Percentiles rank a stretch among this genome's conserved stretches.
phyloP scores from a whole-genome alignment of 1,140 invertebrate genomes.

The Apis mellifera region DNA sequence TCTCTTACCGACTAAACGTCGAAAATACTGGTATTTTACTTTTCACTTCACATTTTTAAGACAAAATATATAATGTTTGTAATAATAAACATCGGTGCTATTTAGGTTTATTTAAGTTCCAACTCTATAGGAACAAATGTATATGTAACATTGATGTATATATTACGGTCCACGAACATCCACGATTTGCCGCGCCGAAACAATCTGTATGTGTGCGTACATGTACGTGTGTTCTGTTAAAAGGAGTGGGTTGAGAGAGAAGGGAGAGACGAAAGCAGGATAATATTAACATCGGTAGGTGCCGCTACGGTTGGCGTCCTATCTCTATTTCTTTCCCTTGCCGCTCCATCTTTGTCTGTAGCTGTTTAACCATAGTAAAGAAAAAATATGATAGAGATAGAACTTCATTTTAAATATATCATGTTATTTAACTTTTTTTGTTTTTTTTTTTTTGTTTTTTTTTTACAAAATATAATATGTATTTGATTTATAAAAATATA shows the following conservation, averaged over 20 bases:
- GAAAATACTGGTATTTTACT: neutral
- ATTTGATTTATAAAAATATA: neutral
- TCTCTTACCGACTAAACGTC: conserved; percentile 57
- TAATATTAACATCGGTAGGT: conserved; percentile 60
- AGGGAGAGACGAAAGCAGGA: conserved; percentile 32
- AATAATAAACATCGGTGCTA: neutral
- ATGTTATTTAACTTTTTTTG: neutral
- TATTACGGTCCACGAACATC: conserved; percentile 52
- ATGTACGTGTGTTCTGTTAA: conserved; percentile 30
- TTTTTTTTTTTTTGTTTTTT: neutral
- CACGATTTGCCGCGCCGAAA: conserved; percentile 71
- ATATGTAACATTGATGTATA: conserved; percentile 29
- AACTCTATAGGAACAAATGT: neutral
- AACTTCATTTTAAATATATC: neutral
- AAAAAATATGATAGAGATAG: neutral
- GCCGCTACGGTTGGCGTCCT: conserved; percentile 73
- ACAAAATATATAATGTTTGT: neutral
- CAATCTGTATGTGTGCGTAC: conserved; percentile 35
- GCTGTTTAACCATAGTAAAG: conserved; percentile 32
- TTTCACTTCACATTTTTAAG: neutral
- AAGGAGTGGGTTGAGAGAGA: conserved; percentile 25
- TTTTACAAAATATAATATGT: neutral
- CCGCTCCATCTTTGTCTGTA: conserved; percentile 46
- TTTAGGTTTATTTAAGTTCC: conserved; percentile 31
- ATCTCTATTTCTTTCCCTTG: conserved; percentile 68